A percentile compares a stretch with the other conserved stretches of the same genome.
phyloP scores from a whole-genome alignment of 2,113 vertebrate species.

The Eulacestoma nigropectus region DNA sequence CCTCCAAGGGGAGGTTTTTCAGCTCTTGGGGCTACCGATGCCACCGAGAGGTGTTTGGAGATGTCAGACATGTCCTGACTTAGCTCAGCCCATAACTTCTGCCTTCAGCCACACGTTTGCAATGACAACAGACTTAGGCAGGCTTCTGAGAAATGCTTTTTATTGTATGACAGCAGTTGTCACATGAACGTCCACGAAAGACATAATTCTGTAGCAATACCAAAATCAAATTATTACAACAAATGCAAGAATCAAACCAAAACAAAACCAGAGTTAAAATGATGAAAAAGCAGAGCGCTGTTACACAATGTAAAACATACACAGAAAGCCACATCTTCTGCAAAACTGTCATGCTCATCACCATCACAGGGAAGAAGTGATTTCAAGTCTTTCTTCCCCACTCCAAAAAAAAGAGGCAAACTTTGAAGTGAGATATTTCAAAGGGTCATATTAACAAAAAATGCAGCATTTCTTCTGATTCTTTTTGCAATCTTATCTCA shows the following conservation, averaged over 20 bases:
- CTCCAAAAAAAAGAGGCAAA: neutral
- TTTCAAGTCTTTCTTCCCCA: neutral
- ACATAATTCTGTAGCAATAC: neutral
- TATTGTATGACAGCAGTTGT: slow-evolving; percentile 7
- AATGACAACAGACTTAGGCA: neutral
- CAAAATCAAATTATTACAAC: neutral
- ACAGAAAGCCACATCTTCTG: neutral
- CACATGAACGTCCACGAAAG: neutral
- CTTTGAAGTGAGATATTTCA: neutral
- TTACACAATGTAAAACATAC: slow-evolving; percentile 8
- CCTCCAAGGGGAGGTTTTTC: neutral
- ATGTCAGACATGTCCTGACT: neutral
- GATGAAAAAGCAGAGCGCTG: neutral
- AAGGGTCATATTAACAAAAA: neutral
- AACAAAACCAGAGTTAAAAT: neutral
- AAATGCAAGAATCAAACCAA: neutral
- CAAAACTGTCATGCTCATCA: neutral
- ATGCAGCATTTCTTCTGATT: neutral
- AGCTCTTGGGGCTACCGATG: neutral
- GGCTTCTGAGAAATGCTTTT: slow-evolving; percentile 11
- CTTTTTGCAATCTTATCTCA: neutral
- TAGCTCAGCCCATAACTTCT: neutral
- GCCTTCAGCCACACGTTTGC: neutral
- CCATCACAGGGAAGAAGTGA: neutral
- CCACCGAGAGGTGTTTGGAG: neutral